Evolutionary conservation across 2,888 invertebrate species (phyloP), one percentile per base, ranked within the genome.

Genomic region (Troides aeacus): DNA sequence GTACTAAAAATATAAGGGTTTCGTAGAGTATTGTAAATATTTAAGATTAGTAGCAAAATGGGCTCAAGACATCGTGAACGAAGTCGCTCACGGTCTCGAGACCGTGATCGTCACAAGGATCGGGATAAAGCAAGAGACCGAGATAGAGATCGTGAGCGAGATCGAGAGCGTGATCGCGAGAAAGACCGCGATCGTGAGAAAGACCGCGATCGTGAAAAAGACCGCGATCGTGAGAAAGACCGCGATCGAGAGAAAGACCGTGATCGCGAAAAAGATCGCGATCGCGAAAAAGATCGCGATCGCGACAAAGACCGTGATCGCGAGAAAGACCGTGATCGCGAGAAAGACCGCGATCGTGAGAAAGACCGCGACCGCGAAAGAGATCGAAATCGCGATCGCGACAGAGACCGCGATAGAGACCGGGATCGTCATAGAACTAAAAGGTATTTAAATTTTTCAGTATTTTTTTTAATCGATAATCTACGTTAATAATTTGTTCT

Each of bases 1-100:
- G 39, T 39, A 8, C 1, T 39, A 39, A 10, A 39, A 10, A 39
- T 10, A 39, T 39, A 39, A 39, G 10, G 39, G 39, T 39, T 39
- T 39, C 1, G 8, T 39, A 18, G 10, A 17, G 10, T 53, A 17
- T 53, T 1, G 39, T 39, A 39, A 8, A 6, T 10, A 15, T 2
- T 30, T 30, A 69, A 64, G 17, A 66, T 56, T 42, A 62, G 56
- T 46, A 64, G n/a, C 30, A 73, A 64, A 69, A 94, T 94, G 94
- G 93, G 94, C 77, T 93, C 94, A 21, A 86, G 93, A 68, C 93
- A 93, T 76, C 90, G 93, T 30, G 93, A 93, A 72, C 85, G 92
- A 72, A 93, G 93, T 78, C 86, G 93, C 42, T 93, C 93, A 24
- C 84, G 92, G 70, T 90, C 91, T 21, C 78, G 85, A 74, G 83